Evolutionary conservation across 2,113 vertebrate species (phyloP).

Genomic region (Centrocercus urophasianus): DNA sequence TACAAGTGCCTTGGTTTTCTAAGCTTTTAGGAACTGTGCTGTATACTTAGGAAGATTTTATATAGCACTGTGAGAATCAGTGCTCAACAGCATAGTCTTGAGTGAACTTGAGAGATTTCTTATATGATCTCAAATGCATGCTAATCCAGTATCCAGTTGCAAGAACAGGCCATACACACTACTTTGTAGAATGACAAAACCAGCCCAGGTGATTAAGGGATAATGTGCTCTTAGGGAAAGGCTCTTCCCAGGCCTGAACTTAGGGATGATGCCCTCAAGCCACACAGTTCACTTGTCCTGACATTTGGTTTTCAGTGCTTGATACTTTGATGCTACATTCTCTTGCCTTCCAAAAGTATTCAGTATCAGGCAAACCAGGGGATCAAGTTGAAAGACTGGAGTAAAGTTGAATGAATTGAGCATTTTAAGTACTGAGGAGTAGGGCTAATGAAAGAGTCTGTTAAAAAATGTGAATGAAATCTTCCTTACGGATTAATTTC

Average conservation of each 20-base stretch:
- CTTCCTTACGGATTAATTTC: neutral
- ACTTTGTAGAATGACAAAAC: neutral
- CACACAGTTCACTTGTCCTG: neutral
- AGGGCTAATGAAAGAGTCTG: neutral
- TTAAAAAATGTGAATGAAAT: neutral
- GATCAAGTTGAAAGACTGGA: neutral
- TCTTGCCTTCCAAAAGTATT: neutral
- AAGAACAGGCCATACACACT: neutral
- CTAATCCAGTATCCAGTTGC: neutral
- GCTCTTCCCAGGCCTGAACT: neutral
- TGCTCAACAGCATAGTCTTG: neutral
- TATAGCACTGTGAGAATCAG: fast-evolving
- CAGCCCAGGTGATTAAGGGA: neutral
- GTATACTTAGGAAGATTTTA: neutral
- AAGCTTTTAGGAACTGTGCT: neutral
- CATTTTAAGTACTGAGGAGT: neutral
- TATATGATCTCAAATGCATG: neutral
- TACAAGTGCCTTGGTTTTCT: neutral
- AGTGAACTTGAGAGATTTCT: neutral
- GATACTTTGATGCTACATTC: fast-evolving
- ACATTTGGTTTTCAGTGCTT: neutral
- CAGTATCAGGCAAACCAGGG: neutral
- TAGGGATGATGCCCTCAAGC: neutral
- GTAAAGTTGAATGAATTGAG: neutral
- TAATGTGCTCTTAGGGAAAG: neutral